phyloP scores from a whole-genome alignment of 2,113 vertebrate genomes.

The Struthio camelus region DNA sequence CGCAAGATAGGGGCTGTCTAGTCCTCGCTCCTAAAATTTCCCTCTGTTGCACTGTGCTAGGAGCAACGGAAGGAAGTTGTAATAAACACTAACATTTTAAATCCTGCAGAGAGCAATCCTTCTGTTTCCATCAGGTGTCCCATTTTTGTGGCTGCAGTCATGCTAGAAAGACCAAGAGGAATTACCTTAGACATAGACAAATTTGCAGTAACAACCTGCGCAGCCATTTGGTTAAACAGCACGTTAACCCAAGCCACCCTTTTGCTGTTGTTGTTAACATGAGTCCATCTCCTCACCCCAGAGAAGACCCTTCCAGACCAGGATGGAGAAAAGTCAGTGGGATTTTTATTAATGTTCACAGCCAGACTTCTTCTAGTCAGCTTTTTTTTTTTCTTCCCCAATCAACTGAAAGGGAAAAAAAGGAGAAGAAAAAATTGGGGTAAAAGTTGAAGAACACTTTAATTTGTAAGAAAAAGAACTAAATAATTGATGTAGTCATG shows the following conservation, averaged over 20 bases:
- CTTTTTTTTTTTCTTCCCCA: not conserved
- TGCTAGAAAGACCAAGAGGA: not conserved
- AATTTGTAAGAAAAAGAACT: constrained; percentile 84
- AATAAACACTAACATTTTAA: not conserved
- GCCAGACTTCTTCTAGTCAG: constrained; percentile 53
- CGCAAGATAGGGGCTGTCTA: not conserved
- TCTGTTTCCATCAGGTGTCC: not conserved
- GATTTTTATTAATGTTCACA: constrained; percentile 50
- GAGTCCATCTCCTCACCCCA: not conserved
- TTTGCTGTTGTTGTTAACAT: not conserved
- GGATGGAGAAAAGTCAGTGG: not conserved
- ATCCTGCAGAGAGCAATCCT: not conserved
- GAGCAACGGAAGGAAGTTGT: not conserved
- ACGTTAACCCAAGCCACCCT: not conserved
- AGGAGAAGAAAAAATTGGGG: constrained; percentile 54
- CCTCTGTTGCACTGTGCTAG: not conserved
- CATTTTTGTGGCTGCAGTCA: not conserved
- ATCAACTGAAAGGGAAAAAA: not conserved
- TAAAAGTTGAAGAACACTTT: constrained; percentile 81
- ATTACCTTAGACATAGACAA: not conserved
- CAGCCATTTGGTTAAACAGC: not conserved
- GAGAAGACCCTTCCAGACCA: constrained; percentile 20
- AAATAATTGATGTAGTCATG: constrained; percentile 87
- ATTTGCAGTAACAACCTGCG: not conserved
- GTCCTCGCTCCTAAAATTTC: not conserved